A percentile compares a stretch with the other conserved stretches of the same genome.
phyloP scores from a whole-genome alignment of 2,797 vertebrate species.

The Cossypha heuglini region DNA sequence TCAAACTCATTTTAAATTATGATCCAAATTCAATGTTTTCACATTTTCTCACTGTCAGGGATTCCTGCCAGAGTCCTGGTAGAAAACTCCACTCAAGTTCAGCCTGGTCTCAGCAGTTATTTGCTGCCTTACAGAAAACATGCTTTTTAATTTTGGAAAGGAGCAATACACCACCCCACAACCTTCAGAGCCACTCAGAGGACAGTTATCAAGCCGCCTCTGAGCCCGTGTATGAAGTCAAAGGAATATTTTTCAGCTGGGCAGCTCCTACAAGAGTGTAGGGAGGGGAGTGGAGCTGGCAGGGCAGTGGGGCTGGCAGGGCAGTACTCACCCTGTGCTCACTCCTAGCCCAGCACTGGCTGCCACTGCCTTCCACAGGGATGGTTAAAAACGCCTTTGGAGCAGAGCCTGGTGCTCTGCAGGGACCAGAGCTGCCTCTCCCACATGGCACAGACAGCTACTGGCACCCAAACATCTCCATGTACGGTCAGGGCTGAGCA shows the following conservation, averaged over 20 bases:
- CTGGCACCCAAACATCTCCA: constrained; percentile 50
- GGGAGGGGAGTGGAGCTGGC: not conserved
- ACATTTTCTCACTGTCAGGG: not conserved
- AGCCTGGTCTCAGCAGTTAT: not conserved
- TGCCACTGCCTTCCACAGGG: not conserved
- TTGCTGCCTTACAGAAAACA: not conserved
- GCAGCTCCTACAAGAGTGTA: not conserved
- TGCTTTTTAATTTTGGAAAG: rapidly evolving
- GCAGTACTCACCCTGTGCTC: not conserved
- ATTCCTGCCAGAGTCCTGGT: not conserved
- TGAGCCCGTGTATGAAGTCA: rapidly evolving
- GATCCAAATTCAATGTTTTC: not conserved
- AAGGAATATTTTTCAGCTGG: not conserved
- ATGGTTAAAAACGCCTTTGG: not conserved
- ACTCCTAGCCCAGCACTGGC: not conserved
- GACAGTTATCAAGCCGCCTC: not conserved
- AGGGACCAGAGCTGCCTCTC: not conserved
- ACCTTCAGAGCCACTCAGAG: not conserved
- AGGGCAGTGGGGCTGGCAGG: rapidly evolving
- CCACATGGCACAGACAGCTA: rapidly evolving
- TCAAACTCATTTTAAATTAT: not conserved
- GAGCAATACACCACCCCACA: not conserved
- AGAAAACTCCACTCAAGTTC: not conserved
- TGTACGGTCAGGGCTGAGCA: not conserved
- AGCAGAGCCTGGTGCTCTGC: constrained; percentile 6